Base-by-base conservation (phyloP, 2,888 invertebrate genomes). In the Parnassius glacialis region DNA sequence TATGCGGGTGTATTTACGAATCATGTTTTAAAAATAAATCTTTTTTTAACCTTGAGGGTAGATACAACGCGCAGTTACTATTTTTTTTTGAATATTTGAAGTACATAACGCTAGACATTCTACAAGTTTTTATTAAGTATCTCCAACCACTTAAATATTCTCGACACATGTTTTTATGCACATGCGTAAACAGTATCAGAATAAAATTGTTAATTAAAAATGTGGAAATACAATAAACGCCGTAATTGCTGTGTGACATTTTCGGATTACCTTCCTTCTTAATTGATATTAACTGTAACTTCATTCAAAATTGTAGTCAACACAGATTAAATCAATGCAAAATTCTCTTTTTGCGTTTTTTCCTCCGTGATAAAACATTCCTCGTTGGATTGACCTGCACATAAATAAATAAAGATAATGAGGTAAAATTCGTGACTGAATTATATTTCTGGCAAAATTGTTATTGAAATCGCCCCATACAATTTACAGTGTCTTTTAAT, bases 361-460 rank as follows among this genome's bases (percentile, higher is more conserved):
- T 79, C 75, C 72, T 74, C 68, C 72, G 75, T 73, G 74, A 71
- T 73, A 75, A 78, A 78, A 81, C 80, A 76, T 80, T 86, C 79
- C 82, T 83, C 84, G 82, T 81, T 85, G 80, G 78, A 84, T 80
- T 84, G 81, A 80, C 77, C 79, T 66, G 79, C 76, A 78, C 72
- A 81, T 86, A 87, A 86, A 85, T 85, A 84, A 86, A 85, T 85
- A 84, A 84, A 85, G 74, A 81, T 85, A 87, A 87, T 85, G 83
- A 85, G 79, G 76, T 76, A 79, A 86, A 83, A 85, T 81, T 81
- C 79, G 82, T 80, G 79, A 73, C 51, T 43, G 57, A 43, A 50
- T 42, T 20, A 41, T 51, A 51, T 51, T 42, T 16, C 9, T 11
- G 16, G 41, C 50, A 57, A 57, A 25, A 42, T 9, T 57, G 42